Percentiles rank a stretch among this genome's conserved stretches.
Conservation (phyloP, 1,140 invertebrate genomes). For the Heterodera carotae region DNA sequence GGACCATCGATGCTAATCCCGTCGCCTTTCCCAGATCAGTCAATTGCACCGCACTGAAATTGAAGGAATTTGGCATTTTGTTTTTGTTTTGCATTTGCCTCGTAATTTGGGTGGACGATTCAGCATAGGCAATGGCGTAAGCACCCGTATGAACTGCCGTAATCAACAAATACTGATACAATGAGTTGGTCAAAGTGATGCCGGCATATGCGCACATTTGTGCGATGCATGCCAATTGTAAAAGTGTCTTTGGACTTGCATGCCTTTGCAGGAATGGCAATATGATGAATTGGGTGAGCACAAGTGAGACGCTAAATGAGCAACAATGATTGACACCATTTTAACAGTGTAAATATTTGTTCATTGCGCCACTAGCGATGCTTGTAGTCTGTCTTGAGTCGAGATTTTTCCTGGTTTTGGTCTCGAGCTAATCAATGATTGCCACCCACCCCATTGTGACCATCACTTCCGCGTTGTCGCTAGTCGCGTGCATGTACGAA, state of each 20-base stretch:
- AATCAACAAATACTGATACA: conserved; percentile 60
- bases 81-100: conserved; percentile 33
- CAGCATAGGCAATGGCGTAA: conserved; percentile 65
- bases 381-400: no score
- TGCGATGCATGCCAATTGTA: conserved; percentile 55
- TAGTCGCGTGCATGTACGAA: conserved; percentile 61
- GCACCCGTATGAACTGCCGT: conserved; percentile 63
- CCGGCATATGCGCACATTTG: conserved; percentile 53
- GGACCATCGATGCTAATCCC: conserved; percentile 64
- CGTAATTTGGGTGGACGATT: conserved; percentile 64
- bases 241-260: conserved; percentile 50
- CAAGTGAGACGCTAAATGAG: conserved; percentile 39
- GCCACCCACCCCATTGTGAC: conserved; percentile 56
- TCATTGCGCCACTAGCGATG: no score
- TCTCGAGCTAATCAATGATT: no score
- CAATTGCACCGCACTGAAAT: conserved; percentile 60
- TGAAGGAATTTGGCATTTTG: conserved; percentile 1
- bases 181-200: conserved; percentile 55
- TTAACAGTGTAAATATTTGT: neutral
- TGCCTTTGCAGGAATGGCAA: conserved; percentile 57
- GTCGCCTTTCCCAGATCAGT: conserved; percentile 63
- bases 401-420: no score
- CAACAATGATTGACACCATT: neutral
- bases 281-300: conserved; percentile 58
- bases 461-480: conserved; percentile 61